Conservation (phyloP, 1,140 invertebrate species). For the Drosophila obscura region DNA sequence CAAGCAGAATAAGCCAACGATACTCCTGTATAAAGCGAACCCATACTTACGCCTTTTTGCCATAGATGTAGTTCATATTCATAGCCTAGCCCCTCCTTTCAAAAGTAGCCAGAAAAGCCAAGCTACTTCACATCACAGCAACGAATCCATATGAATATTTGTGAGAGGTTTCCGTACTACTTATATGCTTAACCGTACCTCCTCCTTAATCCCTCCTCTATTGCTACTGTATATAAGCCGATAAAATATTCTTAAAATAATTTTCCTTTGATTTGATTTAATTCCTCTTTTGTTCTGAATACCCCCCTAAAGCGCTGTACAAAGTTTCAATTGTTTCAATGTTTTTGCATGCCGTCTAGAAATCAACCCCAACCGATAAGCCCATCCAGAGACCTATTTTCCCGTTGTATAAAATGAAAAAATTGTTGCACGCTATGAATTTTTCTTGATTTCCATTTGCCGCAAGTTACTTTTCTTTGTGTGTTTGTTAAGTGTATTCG, state of each 20-base stretch:
- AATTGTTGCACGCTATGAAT: slow-evolving; percentile 55
- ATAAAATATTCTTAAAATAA: slow-evolving; percentile 18
- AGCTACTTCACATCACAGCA: slow-evolving; percentile 78
- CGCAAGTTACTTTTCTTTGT: slow-evolving; percentile 44
- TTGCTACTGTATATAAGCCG: slow-evolving; percentile 50
- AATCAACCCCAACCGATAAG: not conserved
- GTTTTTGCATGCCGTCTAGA: slow-evolving; percentile 39
- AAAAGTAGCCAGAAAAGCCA: slow-evolving; percentile 64
- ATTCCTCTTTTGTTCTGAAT: not conserved
- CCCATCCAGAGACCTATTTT: slow-evolving; percentile 8
- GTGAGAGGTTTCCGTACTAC: slow-evolving; percentile 79
- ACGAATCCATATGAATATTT: slow-evolving; percentile 60
- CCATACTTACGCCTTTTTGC: slow-evolving; percentile 37
- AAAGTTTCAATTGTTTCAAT: slow-evolving; percentile 45
- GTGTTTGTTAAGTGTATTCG: slow-evolving; percentile 59
- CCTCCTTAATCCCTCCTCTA: not conserved
- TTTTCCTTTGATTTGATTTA: slow-evolving; percentile 14
- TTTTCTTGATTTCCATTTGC: slow-evolving; percentile 40
- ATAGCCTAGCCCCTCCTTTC: slow-evolving; percentile 32
- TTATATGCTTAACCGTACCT: slow-evolving; percentile 52
- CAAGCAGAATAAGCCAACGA: slow-evolving; percentile 44
- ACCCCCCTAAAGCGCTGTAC: slow-evolving; percentile 31
- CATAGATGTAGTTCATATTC: slow-evolving; percentile 51
- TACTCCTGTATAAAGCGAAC: slow-evolving; percentile 51
- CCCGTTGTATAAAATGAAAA: slow-evolving; percentile 7